These are phyloP conservation scores for Tauraco erythrolophus DNA, from an alignment of 2,113 vertebrate species.

Conservation along the genomic window DNA sequence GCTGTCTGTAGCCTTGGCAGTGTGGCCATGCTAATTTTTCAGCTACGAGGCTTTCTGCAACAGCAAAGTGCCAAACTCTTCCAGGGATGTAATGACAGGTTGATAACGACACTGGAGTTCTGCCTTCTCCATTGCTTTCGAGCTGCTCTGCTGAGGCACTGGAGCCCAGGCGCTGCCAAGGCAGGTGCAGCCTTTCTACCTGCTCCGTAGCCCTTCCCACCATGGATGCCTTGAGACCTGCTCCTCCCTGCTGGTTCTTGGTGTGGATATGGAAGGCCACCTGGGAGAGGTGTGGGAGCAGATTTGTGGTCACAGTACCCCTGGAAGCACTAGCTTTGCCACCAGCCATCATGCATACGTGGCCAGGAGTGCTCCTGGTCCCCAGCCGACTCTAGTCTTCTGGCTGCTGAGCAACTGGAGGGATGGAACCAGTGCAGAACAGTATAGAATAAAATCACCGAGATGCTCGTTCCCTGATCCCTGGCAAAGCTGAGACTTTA, in stretches of 20 bases:
- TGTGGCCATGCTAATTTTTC: not conserved
- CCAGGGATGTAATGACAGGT: not conserved
- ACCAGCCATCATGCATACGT: not conserved
- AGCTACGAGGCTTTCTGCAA: not conserved
- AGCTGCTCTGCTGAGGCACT: not conserved
- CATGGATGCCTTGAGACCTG: not conserved
- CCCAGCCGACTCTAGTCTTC: not conserved
- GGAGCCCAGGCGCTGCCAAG: not conserved
- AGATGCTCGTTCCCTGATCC: not conserved
- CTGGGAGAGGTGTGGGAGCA: not conserved
- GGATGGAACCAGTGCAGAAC: not conserved
- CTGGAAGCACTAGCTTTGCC: not conserved
- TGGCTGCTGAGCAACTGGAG: not conserved
- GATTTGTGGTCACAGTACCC: not conserved
- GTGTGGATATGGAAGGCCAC: not conserved
- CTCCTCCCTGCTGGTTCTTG: not conserved
- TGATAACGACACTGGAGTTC: not conserved
- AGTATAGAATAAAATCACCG: not conserved
- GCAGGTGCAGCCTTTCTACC: not conserved
- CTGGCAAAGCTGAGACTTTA: not conserved
- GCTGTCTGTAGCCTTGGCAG: slow-evolving; percentile 15
- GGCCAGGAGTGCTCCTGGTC: not conserved
- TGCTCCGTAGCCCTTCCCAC: not conserved
- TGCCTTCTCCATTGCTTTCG: not conserved
- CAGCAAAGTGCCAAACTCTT: not conserved